A percentile compares a stretch with the other conserved stretches of the same genome.
Conservation (phyloP, 1,140 invertebrate species). For the Drosophila simulans region DNA sequence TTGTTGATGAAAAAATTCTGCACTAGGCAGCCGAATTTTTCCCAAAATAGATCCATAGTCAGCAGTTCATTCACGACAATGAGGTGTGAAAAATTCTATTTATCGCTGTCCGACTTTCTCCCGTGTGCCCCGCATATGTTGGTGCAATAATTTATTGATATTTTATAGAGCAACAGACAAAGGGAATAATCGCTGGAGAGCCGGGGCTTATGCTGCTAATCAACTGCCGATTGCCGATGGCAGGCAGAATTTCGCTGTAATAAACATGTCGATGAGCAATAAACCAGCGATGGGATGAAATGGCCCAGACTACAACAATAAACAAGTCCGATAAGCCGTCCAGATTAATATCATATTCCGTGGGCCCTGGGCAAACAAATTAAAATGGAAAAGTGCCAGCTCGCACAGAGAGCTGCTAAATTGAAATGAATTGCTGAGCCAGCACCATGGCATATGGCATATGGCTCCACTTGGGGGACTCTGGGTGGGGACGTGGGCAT, state of each 20-base stretch:
- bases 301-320: slow-evolving; percentile 42
- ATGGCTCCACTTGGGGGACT: slow-evolving; percentile 15
- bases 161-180: slow-evolving; percentile 31
- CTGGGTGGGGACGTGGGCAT: not conserved
- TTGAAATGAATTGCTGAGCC: slow-evolving; percentile 54
- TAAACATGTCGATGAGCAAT: slow-evolving; percentile 61
- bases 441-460: slow-evolving; percentile 30
- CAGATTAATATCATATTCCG: slow-evolving; percentile 53
- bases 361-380: slow-evolving; percentile 50
- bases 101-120: slow-evolving; percentile 44
- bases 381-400: slow-evolving; percentile 53
- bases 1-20: not conserved
- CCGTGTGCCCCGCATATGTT: slow-evolving; percentile 13
- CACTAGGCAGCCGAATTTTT: not conserved
- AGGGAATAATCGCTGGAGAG: slow-evolving; percentile 17
- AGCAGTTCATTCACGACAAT: slow-evolving; percentile 15
- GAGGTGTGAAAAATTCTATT: slow-evolving; percentile 57
- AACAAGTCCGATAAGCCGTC: slow-evolving; percentile 60
- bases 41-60: slow-evolving; percentile 8
- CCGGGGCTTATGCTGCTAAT: slow-evolving; percentile 54
- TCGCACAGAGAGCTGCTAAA: slow-evolving; percentile 37
- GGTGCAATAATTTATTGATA: slow-evolving; percentile 61
- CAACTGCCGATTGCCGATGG: slow-evolving; percentile 57
- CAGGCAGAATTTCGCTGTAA: slow-evolving; percentile 44
- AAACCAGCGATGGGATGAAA: slow-evolving; percentile 41